Percentiles rank a stretch among this genome's conserved stretches.
These are phyloP conservation scores for Diglossa brunneiventris DNA, from an alignment of 2,113 vertebrate genomes.

Conservation along the genomic window DNA sequence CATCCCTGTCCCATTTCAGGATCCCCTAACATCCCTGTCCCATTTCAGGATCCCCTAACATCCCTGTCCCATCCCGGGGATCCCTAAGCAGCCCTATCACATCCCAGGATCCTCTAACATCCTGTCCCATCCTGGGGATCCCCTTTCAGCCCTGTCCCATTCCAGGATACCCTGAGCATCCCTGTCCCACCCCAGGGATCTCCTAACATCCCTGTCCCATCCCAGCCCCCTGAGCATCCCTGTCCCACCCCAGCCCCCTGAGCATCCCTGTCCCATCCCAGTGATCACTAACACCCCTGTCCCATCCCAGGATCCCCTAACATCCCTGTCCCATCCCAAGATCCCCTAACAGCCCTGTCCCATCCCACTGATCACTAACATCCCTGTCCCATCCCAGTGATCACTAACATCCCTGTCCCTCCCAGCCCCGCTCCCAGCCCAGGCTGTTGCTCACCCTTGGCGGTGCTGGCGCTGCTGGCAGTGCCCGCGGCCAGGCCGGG, in stretches of 20 bases:
- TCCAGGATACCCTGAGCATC: too few relatives aligned
- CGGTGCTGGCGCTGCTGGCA: slow-evolving; percentile 61
- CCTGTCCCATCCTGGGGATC: neutral
- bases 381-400: too few relatives aligned
- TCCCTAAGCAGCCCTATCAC: fast-evolving
- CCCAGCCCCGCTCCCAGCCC: neutral
- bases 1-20: too few relatives aligned
- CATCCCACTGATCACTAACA: fast-evolving
- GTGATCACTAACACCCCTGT: neutral
- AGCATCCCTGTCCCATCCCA: too few relatives aligned
- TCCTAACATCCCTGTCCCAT: fast-evolving
- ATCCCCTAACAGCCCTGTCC: fast-evolving
- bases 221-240: too few relatives aligned
- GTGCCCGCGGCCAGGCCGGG: slow-evolving; percentile 73
- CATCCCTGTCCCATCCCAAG: fast-evolving
- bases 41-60: fast-evolving
- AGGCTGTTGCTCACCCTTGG: slow-evolving; percentile 74
- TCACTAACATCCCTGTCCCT: fast-evolving
- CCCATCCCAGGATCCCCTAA: fast-evolving
- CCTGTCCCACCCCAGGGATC: fast-evolving
- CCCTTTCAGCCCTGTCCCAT: too few relatives aligned
- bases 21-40: too few relatives aligned
- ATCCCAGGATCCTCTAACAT: fast-evolving
- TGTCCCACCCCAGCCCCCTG: too few relatives aligned
- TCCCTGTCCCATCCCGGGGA: too few relatives aligned